Evolutionary conservation across 1,140 invertebrate genomes (phyloP).

Genomic region (Ephestia elutella): DNA sequence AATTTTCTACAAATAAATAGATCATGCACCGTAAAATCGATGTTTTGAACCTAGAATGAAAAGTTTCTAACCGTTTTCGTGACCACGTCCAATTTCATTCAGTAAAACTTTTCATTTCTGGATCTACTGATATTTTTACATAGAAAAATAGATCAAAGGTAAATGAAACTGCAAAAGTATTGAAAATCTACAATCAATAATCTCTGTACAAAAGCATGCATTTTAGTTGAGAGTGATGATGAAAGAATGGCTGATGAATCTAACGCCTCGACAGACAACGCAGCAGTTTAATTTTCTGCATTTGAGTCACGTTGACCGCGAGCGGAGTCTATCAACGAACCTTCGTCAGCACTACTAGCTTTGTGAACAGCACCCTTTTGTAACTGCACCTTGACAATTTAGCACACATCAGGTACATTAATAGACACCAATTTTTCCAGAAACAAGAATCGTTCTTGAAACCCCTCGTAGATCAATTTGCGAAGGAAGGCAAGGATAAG

Average conservation of each 20-base stretch:
- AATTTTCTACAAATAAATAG: constrained; percentile 19
- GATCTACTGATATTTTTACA: not conserved
- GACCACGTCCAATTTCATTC: not conserved
- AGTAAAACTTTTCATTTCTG: not conserved
- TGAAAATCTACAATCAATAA: constrained; percentile 25
- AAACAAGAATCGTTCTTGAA: constrained; percentile 97
- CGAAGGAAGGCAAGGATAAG: constrained; percentile 98
- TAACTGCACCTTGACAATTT: constrained; percentile 36
- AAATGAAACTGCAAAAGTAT: constrained; percentile 31
- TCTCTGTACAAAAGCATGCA: constrained; percentile 64
- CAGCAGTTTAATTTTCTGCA: constrained; percentile 49
- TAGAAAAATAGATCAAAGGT: not conserved
- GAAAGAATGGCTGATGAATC: constrained; percentile 51
- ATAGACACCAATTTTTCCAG: constrained; percentile 76
- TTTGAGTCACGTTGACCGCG: constrained; percentile 41
- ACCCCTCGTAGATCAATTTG: constrained; percentile 93
- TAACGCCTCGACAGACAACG: constrained; percentile 59
- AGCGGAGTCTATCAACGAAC: constrained; percentile 36
- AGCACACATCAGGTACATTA: constrained; percentile 34
- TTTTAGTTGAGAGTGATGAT: constrained; percentile 44
- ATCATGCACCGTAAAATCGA: constrained; percentile 45
- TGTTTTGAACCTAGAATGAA: constrained; percentile 21
- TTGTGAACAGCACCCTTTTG: constrained; percentile 65
- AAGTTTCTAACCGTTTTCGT: not conserved
- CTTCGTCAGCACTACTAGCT: constrained; percentile 52